Base-by-base conservation (phyloP, 2,113 vertebrate species). In the Sorex araneus region DNA sequence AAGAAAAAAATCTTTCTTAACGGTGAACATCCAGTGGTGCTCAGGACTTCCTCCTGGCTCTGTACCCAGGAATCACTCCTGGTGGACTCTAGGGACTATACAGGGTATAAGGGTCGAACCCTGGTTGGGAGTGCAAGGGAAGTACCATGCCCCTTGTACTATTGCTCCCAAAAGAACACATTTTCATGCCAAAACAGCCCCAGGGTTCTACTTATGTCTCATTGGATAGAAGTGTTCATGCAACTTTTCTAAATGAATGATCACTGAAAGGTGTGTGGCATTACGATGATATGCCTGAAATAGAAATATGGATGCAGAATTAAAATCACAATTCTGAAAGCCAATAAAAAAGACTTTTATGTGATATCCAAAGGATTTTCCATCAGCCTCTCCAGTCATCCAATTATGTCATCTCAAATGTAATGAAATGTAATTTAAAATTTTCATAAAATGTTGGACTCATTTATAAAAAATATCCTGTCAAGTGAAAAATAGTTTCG, bases 261-360 rank as follows among this genome's bases (percentile, higher is more conserved):
- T 54, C 79, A 67, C 75, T 15, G 19, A 54, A 94, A 64, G 8
- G 13, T 40, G 10, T 70, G 34, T 16, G n/a, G 1, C 15, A 54
- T 78, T 66, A n/a, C 3, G 30, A 67, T 7, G 2, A 21, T 9
- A 60, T 87, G 8, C 16, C n/a, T 69, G 60, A 32, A 54, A 7
- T 34, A 75, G 25, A 7, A 10, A 28, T 10, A 70, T 87, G 70
- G 19, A 21, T 87, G 2, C 12, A 80, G 18, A 90, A 79, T 87
- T 34, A 69, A 79, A 79, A 75, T 67, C 10, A 32, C 7, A 64
- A 28, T 84, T 83, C 15, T 82, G 27, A 81, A 87, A 94, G 21
- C 15, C 36, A 32, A 82, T 34, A 32, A 16, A 50, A 4, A 15
- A 75, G 18, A 47, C 32, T 54, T 67, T 63, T 3, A 19, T 63